A percentile compares a stretch with the other conserved stretches of the same genome.
phyloP scores from a whole-genome alignment of 2,113 vertebrate species.

The Callorhinus ursinus region DNA sequence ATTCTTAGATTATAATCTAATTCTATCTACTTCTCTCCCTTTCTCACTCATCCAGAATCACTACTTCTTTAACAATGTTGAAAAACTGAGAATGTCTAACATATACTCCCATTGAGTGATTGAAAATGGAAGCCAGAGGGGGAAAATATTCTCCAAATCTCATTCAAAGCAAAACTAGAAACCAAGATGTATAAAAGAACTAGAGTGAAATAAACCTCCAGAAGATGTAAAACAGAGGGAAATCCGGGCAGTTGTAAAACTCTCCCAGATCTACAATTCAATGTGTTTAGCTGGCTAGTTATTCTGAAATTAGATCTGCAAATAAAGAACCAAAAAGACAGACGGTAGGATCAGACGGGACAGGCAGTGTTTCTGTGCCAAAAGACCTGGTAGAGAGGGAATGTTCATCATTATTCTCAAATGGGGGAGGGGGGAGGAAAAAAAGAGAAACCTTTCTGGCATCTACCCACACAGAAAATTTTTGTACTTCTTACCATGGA shows the following conservation, averaged over 20 bases:
- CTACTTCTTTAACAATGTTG: slow-evolving; percentile 25
- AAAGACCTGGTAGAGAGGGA: not conserved
- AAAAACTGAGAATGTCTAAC: slow-evolving; percentile 33
- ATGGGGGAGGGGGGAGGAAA: accelerated
- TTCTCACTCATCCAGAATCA: slow-evolving; percentile 17
- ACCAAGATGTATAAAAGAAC: not conserved
- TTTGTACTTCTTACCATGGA: slow-evolving; percentile 71
- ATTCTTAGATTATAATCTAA: not conserved
- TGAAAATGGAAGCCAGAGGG: slow-evolving; percentile 18
- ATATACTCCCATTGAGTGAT: not conserved
- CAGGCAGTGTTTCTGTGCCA: not conserved
- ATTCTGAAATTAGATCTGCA: not conserved
- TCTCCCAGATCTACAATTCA: not conserved
- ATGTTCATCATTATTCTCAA: not conserved
- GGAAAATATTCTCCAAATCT: not conserved
- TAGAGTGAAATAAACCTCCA: slow-evolving; percentile 6
- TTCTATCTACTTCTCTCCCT: not conserved
- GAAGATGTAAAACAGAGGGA: not conserved
- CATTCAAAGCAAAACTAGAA: slow-evolving; percentile 47
- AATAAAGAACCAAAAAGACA: not conserved
- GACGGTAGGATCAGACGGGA: not conserved
- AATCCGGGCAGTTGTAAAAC: not conserved
- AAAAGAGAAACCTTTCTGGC: slow-evolving; percentile 32
- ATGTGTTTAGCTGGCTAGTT: not conserved
- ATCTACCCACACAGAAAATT: slow-evolving; percentile 62